These are phyloP conservation scores for Myxocyprinus asiaticus DNA, from an alignment of 2,113 vertebrate genomes.

Conservation along the genomic window DNA sequence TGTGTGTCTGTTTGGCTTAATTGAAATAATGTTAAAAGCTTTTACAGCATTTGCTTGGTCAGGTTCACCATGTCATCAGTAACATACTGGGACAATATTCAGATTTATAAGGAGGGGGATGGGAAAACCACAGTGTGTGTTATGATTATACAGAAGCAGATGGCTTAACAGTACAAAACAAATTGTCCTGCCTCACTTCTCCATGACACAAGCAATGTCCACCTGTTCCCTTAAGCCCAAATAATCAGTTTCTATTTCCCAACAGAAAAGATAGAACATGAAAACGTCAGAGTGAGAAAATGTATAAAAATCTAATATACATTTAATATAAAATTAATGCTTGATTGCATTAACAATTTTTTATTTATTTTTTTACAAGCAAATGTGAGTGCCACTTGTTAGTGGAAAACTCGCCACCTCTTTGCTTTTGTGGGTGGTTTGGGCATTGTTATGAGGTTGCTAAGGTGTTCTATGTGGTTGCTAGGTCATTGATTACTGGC, in stretches of 20 bases:
- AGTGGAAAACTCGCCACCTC: too few relatives aligned
- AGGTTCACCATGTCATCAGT: slow-evolving; percentile 23
- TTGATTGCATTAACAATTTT: too few relatives aligned
- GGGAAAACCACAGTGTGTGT: slow-evolving; percentile 1
- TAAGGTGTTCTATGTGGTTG: too few relatives aligned
- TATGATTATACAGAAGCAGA: slow-evolving; percentile 1
- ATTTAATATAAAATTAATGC: not conserved
- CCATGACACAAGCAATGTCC: not conserved
- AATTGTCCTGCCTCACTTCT: slow-evolving; percentile 18
- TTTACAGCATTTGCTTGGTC: slow-evolving; percentile 22
- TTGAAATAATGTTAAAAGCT: slow-evolving; percentile 13
- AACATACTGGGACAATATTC: slow-evolving; percentile 11
- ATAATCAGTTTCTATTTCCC: not conserved
- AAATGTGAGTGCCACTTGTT: too few relatives aligned
- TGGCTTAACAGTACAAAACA: slow-evolving; percentile 27
- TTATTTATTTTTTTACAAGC: too few relatives aligned
- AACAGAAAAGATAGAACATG: not conserved
- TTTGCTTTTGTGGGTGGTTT: too few relatives aligned
- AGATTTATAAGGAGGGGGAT: slow-evolving; percentile 19
- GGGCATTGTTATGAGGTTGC: too few relatives aligned
- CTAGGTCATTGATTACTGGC: too few relatives aligned
- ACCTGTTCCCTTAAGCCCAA: slow-evolving; percentile 22
- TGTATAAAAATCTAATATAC: not conserved
- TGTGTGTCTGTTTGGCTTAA: not conserved
- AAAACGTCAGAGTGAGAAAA: not conserved